A percentile compares a stretch with the other conserved stretches of the same genome.
Evolutionary conservation across 2,113 vertebrate species (phyloP).

Genomic region (Malurus elegans): DNA sequence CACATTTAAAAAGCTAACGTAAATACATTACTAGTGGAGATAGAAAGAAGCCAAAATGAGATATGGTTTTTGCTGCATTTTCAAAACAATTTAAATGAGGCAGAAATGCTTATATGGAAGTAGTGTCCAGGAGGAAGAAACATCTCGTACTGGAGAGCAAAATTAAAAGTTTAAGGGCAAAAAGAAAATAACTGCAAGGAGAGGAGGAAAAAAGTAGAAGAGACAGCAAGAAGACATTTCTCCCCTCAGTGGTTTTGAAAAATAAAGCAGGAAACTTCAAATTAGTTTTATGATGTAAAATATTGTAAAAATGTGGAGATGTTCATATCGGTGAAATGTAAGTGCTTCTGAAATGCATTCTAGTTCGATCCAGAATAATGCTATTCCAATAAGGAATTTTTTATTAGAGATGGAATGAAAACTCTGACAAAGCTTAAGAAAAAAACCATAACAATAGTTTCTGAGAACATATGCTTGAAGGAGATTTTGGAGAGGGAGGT

Average conservation of each 20-base stretch:
- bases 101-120: background rate
- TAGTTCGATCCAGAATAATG: background rate
- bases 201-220: background rate
- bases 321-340: background rate
- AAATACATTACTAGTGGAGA: background rate
- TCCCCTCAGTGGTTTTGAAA: background rate
- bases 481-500: rapidly evolving
- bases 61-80: background rate
- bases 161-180: background rate
- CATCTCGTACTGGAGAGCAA: background rate
- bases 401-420: background rate
- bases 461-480: background rate
- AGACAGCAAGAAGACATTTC: background rate
- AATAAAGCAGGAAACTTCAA: background rate
- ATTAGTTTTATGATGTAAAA: background rate
- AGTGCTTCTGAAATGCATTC: background rate
- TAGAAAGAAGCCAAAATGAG: background rate
- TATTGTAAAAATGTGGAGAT: background rate
- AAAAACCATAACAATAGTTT: background rate
- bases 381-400: background rate
- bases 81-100: background rate
- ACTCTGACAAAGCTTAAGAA: background rate
- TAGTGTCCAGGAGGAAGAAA: background rate
- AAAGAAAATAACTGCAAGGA: background rate
- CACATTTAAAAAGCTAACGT: background rate